Evolutionary conservation across 1,140 invertebrate genomes (phyloP), one percentile per base, ranked within the genome.

Genomic region (Asbolus verrucosus): DNA sequence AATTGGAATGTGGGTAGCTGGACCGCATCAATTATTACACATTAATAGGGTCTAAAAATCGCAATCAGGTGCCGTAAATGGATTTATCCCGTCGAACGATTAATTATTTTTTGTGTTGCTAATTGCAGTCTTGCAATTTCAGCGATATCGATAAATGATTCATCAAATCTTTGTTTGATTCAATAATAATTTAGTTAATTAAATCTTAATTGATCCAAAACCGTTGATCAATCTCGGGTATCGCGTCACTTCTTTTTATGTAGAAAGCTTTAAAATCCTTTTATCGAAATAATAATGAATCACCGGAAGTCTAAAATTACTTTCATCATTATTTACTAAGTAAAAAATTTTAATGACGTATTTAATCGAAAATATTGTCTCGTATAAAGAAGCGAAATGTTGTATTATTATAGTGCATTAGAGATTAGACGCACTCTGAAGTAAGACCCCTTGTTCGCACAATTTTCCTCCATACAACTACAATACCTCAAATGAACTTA

Each of bases 1-100:
- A 54, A 54, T 27, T 54, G 46, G 46, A 54, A 54, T 54, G 46
- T 54, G 46, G 46, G 46, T n/a, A 54, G 46, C 27, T 21, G 46
- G 27, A 27, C 19, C 19, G 18, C 46, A 14, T 24, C 46, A 24
- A 54, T 54, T 54, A 54, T 54, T 54, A 27, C n/a, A n/a, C 24
- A 54, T 54, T 54, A 54, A 54, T 54, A 24, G 8, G 13, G n/a
- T n/a, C 24, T 13, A 54, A 43, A 46, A 54, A 54, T 54, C 33
- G 33, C 11, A n/a, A 6, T 11, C 11, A 11, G 33, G 5, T 54
- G n/a, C 46, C 11, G n/a, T 14, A 54, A 54, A 14, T 13, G 9
- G 19, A 11, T 6, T 46, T 21, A 46, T 27, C 13, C 33, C n/a
- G 33, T 11, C 11, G 33, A 4, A 6, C 33, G 5, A 36, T 36